These are phyloP conservation scores for Heteromurus nitidus DNA, from an alignment of 2,888 invertebrate genomes.

Conservation along the genomic window DNA sequence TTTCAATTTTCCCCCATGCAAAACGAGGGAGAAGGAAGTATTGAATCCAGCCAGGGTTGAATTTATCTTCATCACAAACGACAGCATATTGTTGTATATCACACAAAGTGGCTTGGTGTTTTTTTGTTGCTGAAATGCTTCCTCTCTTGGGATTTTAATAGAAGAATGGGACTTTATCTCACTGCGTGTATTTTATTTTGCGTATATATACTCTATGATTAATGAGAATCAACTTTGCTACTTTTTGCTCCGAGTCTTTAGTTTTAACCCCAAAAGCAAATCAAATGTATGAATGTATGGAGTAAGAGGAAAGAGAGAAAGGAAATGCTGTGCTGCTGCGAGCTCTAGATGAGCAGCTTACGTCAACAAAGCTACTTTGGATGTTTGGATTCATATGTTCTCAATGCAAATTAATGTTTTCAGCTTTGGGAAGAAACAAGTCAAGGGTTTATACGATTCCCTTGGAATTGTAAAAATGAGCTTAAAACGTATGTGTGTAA, in stretches of 20 bases:
- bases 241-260: neutral
- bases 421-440: no score
- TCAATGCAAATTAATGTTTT: no score
- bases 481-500: no score
- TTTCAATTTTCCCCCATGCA: neutral
- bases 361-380: no score
- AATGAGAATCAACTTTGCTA: constrained; percentile 9
- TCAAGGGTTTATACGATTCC: no score
- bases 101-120: neutral
- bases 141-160: neutral
- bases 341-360: no score
- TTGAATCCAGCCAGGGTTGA: constrained; percentile 6
- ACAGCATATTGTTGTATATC: constrained; percentile 7
- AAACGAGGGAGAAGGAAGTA: neutral
- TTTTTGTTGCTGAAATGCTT: neutral
- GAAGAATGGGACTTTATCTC: neutral
- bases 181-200: neutral
- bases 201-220: constrained; percentile 19
- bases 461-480: no score
- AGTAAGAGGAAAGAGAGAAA: no score
- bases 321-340: no score
- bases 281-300: neutral
- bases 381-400: no score
- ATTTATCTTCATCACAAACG: constrained; percentile 30
- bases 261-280: neutral